A percentile compares a stretch with the other conserved stretches of the same genome.
These are phyloP conservation scores for Junco hyemalis DNA, from an alignment of 2,113 vertebrate species.

Conservation along the genomic window DNA sequence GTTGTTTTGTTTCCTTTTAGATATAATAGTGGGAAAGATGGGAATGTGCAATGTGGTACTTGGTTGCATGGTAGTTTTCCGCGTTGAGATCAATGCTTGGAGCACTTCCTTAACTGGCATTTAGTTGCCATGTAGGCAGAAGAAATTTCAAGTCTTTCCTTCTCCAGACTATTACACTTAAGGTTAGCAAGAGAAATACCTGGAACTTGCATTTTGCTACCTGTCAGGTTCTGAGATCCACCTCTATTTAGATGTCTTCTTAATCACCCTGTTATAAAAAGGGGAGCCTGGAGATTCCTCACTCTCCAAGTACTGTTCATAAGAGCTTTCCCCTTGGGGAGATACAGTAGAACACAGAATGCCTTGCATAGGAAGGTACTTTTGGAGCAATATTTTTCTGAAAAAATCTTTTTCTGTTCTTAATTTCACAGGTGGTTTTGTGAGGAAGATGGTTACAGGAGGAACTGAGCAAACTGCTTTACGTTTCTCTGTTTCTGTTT, in stretches of 20 bases:
- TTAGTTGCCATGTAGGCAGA: background rate
- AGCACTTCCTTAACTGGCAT: background rate
- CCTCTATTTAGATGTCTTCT: background rate
- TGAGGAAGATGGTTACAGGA: background rate
- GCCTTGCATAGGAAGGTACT: background rate
- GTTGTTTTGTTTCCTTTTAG: background rate
- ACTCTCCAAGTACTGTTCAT: background rate
- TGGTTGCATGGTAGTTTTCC: background rate
- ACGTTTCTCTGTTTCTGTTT: background rate
- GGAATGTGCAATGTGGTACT: background rate
- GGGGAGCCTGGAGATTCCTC: background rate
- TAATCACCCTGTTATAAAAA: background rate
- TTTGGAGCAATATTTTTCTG: background rate
- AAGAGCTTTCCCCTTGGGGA: background rate
- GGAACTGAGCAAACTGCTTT: background rate
- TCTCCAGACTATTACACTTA: background rate
- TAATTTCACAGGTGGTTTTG: background rate
- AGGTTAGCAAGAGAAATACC: background rate
- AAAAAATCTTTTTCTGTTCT: background rate
- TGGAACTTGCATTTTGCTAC: background rate
- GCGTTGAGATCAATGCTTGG: background rate
- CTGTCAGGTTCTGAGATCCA: background rate
- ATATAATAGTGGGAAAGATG: background rate
- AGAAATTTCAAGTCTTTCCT: background rate
- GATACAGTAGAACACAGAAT: background rate